Evolutionary conservation across 2,888 invertebrate genomes (phyloP).

Genomic region (Dicyrtoma fusca): DNA sequence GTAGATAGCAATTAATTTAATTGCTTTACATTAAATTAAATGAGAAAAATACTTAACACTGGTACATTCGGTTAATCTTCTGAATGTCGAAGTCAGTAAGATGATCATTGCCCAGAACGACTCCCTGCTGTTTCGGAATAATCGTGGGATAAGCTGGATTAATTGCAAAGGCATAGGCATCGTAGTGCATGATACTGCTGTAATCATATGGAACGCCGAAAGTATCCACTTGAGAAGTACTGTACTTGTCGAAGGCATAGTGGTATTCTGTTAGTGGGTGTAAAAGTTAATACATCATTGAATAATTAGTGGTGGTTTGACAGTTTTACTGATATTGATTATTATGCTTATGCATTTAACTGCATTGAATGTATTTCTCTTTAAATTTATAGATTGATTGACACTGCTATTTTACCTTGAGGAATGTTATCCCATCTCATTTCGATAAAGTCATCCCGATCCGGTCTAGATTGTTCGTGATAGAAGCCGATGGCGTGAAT

Average conservation of each 20-base stretch:
- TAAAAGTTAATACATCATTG: too few relatives aligned
- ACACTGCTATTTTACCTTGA: not conserved
- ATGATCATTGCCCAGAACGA: slow-evolving; percentile 28
- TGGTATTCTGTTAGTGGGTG: not conserved
- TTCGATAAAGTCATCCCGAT: slow-evolving; percentile 29
- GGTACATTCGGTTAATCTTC: slow-evolving; percentile 41
- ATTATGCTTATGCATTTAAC: too few relatives aligned
- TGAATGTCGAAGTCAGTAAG: slow-evolving; percentile 32
- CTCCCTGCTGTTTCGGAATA: slow-evolving; percentile 23
- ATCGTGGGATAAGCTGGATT: slow-evolving; percentile 35
- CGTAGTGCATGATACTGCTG: slow-evolving; percentile 47
- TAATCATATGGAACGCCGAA: slow-evolving; percentile 46
- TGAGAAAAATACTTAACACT: too few relatives aligned
- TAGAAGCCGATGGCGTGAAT: slow-evolving; percentile 36
- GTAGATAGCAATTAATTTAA: too few relatives aligned
- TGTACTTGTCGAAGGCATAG: slow-evolving; percentile 34
- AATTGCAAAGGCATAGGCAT: slow-evolving; percentile 57
- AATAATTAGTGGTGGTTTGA: too few relatives aligned
- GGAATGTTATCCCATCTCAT: slow-evolving; percentile 36
- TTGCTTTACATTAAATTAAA: too few relatives aligned
- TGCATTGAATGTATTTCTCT: not conserved
- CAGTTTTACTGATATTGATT: too few relatives aligned
- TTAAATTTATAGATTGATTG: not conserved
- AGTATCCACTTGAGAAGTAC: slow-evolving; percentile 17
- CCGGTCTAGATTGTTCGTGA: slow-evolving; percentile 30